Conservation (phyloP, 2,113 vertebrate genomes). For the Bubo bubo region DNA sequence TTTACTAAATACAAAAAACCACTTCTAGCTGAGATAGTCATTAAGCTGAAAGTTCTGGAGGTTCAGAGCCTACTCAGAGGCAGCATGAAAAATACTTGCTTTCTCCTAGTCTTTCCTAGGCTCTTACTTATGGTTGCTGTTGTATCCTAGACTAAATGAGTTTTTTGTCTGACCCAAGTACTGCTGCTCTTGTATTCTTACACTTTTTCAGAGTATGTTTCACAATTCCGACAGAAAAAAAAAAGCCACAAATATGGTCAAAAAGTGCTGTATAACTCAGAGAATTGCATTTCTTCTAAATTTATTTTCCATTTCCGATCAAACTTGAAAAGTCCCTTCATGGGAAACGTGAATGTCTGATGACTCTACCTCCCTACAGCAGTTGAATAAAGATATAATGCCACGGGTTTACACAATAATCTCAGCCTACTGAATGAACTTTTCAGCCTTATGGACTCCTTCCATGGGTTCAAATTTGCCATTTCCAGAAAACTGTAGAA, state of each 20-base stretch:
- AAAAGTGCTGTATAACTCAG: background rate
- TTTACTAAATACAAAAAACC: background rate
- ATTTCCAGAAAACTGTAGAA: background rate
- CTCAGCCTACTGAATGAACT: background rate
- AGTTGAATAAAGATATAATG: background rate
- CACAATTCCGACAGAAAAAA: background rate
- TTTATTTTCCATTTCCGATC: background rate
- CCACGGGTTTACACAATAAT: background rate
- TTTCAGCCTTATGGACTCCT: background rate
- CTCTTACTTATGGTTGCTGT: background rate
- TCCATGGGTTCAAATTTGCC: background rate
- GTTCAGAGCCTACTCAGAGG: background rate
- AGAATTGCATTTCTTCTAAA: background rate
- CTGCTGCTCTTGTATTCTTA: background rate
- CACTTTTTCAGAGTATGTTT: background rate
- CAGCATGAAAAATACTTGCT: background rate
- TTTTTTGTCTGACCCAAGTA: background rate
- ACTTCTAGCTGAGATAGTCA: background rate
- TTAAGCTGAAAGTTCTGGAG: background rate
- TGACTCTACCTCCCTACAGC: background rate
- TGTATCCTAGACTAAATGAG: background rate
- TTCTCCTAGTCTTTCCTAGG: background rate
- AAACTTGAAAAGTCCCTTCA: background rate
- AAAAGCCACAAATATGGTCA: background rate
- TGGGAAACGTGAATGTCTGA: background rate